phyloP scores from a whole-genome alignment of 2,113 vertebrate genomes.

The Rhodinocichla rosea region DNA sequence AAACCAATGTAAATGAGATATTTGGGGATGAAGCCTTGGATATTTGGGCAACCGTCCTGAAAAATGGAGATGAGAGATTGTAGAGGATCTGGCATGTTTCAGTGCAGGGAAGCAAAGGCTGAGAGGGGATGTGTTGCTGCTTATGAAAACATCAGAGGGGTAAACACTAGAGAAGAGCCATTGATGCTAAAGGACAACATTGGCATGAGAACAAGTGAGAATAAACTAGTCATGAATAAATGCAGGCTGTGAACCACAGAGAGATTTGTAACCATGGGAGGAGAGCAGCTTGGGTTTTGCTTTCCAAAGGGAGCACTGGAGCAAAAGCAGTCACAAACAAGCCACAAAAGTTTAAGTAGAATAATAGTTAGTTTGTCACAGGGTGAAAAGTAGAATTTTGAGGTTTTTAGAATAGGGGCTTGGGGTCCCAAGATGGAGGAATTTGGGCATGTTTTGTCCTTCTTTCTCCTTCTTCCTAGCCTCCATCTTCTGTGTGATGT shows the following conservation, averaged over 20 bases:
- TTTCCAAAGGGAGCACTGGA: background rate
- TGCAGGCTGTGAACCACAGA: background rate
- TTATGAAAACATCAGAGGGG: constrained; percentile 23
- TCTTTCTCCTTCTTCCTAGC: too few relatives aligned
- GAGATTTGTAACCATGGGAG: background rate
- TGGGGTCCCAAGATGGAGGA: too few relatives aligned
- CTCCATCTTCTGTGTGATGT: too few relatives aligned
- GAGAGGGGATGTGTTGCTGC: background rate
- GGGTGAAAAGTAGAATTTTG: too few relatives aligned
- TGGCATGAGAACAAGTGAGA: constrained; percentile 38
- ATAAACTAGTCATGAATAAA: constrained; percentile 43
- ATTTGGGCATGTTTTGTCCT: too few relatives aligned
- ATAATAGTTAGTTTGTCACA: too few relatives aligned
- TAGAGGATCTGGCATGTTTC: background rate
- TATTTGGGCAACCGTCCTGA: background rate
- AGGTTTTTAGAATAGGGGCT: too few relatives aligned
- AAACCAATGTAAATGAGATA: background rate
- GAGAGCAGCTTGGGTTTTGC: background rate
- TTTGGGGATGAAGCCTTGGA: background rate
- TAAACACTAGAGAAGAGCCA: constrained; percentile 48
- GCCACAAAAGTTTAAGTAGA: too few relatives aligned
- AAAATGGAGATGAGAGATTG: background rate
- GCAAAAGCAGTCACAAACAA: background rate
- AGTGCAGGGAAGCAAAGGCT: background rate
- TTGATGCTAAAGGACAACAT: constrained; percentile 36